Evolutionary conservation across 2,888 invertebrate species (phyloP).

Genomic region (Rhagonycha fulva): DNA sequence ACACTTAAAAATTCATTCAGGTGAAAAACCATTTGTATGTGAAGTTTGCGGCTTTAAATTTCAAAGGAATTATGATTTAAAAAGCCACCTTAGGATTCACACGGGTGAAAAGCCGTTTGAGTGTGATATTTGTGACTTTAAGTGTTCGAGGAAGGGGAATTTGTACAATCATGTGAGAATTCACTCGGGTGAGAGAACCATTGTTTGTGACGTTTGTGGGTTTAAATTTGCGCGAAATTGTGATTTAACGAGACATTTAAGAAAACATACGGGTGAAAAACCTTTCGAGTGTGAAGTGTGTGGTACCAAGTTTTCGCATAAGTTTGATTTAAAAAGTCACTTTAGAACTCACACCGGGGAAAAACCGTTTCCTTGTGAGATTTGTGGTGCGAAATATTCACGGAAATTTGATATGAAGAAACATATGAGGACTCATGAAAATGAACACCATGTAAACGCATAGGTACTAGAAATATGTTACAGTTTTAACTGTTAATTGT

Average conservation of each 20-base stretch:
- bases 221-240: background rate
- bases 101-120: background rate
- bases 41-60: background rate
- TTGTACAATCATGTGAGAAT: background rate
- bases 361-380: background rate
- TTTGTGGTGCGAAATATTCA: background rate
- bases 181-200: background rate
- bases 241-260: background rate
- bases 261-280: background rate
- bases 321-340: background rate
- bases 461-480: background rate
- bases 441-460: background rate
- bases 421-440: background rate
- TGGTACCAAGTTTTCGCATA: background rate
- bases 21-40: background rate
- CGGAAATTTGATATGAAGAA: background rate
- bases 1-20: background rate
- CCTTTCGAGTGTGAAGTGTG: background rate
- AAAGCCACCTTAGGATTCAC: background rate
- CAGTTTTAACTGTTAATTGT: too few relatives aligned
- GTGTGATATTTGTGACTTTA: background rate
- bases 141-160: background rate
- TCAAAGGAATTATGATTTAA: background rate
- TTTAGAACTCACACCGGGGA: background rate
- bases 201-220: background rate